Evolutionary conservation across 1,140 invertebrate species (phyloP), one percentile per base, ranked within the genome.

Genomic region (Calephelis virginiensis): DNA sequence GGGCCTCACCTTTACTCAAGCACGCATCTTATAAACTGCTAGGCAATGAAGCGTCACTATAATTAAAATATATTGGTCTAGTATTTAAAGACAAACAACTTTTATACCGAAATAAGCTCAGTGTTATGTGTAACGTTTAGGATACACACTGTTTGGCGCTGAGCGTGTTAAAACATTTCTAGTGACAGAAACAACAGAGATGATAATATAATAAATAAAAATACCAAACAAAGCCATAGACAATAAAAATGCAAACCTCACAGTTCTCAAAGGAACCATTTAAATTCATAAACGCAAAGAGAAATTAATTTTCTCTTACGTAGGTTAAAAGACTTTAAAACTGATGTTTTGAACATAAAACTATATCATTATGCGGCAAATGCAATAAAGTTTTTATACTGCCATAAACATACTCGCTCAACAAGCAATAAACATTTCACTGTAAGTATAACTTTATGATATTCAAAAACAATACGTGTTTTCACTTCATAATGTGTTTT

Each of bases 401-500:
- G 28, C 53, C 28, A 56, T 56, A 56, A 56, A 56, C 53, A 56
- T 56, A 56, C 14, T 17, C 40, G 40, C 40, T 17, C 14, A 53
- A 53, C 50, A 56, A 28, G 53, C 10, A 17, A 56, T 56, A 56
- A 56, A 37, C 28, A 37, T 56, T 56, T 56, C 37, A 56, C 53
- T 56, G 53, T 56, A 56, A 56, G 53, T 56, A 56, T 56, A 28
- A 56, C 53, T 56, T 56, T 56, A 56, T 56, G 53, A 56, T 56
- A 56, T 56, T 14, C 53, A 56, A 56, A 56, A 28, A 56, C 53
- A 56, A 56, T 56, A 56, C 53, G 53, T 56, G 53, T 56, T 56
- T 56, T 14, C 53, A 56, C 28, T 56, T 56, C 53, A 56, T 56
- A 56, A 56, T 56, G 53, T 56, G 28, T 56, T 56, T 56, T 56